phyloP scores from a whole-genome alignment of 2,888 invertebrate species.

The Ichneumon xanthorius region DNA sequence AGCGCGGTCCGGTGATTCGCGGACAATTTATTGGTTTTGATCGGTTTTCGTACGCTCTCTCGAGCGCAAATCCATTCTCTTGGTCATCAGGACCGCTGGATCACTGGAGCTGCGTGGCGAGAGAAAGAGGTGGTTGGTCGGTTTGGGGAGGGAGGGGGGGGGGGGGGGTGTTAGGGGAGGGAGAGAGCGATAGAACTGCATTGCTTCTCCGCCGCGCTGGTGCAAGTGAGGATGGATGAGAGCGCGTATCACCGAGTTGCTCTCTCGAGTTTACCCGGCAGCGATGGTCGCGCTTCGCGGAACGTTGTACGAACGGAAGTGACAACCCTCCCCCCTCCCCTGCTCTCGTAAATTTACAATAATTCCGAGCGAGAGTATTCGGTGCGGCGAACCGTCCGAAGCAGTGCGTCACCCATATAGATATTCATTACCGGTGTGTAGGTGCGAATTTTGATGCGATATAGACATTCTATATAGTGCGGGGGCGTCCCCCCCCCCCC shows the following conservation, averaged over 20 bases:
- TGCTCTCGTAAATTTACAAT: constrained; percentile 79
- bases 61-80: constrained; percentile 42
- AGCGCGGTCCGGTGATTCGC: constrained; percentile 74
- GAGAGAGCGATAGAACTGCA: background rate
- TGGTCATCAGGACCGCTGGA: constrained; percentile 16
- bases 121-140: background rate
- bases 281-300: constrained; percentile 44
- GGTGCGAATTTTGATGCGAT: constrained; percentile 12
- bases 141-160: too few relatives aligned
- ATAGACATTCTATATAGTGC: background rate
- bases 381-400: constrained; percentile 65
- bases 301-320: constrained; percentile 76
- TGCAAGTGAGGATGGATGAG: background rate
- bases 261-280: background rate
- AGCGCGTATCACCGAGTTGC: constrained; percentile 7
- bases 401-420: background rate
- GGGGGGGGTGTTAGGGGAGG: too few relatives aligned
- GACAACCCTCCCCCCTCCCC: constrained; percentile 70
- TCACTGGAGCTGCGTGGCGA: background rate
- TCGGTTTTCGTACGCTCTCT: constrained; percentile 60
- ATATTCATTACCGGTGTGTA: constrained; percentile 12
- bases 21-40: constrained; percentile 78
- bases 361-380: constrained; percentile 71
- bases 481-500: too few relatives aligned
- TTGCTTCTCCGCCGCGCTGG: constrained; percentile 1